phyloP scores from a whole-genome alignment of 2,888 invertebrate species.

The Ectobius pallidus region DNA sequence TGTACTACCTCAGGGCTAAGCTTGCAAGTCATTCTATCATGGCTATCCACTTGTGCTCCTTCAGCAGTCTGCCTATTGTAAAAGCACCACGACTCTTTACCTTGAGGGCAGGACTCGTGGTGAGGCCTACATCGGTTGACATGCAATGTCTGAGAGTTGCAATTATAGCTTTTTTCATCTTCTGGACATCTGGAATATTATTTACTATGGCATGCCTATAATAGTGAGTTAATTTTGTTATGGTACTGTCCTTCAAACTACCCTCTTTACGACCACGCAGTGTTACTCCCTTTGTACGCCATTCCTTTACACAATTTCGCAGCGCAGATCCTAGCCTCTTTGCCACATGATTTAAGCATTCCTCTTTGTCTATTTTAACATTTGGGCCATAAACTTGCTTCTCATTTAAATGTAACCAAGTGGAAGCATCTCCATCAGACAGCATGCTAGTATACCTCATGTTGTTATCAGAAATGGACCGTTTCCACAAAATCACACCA shows the following conservation, averaged over 20 bases:
- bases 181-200: slow-evolving; percentile 30
- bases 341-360: slow-evolving; percentile 39
- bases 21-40: background rate
- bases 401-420: slow-evolving; percentile 1
- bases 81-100: background rate
- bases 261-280: slow-evolving; percentile 28
- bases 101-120: background rate
- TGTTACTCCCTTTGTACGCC: background rate
- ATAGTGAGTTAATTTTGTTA: slow-evolving; percentile 3
- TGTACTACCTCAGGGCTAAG: background rate
- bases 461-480: background rate
- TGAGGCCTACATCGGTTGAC: background rate
- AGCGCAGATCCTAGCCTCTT: slow-evolving; percentile 35
- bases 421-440: slow-evolving; percentile 32
- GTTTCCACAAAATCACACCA: slow-evolving; percentile 30
- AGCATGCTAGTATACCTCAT: slow-evolving; percentile 24
- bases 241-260: slow-evolving; percentile 16
- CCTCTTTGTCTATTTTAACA: background rate
- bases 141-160: background rate
- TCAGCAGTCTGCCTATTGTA: background rate
- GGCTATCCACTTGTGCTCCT: background rate
- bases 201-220: slow-evolving; percentile 5
- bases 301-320: slow-evolving; percentile 16
- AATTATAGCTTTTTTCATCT: slow-evolving; percentile 16
- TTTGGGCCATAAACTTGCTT: slow-evolving; percentile 29